Base-by-base conservation (phyloP, 2,797 vertebrate genomes). In the Sorex maritimensis region DNA sequence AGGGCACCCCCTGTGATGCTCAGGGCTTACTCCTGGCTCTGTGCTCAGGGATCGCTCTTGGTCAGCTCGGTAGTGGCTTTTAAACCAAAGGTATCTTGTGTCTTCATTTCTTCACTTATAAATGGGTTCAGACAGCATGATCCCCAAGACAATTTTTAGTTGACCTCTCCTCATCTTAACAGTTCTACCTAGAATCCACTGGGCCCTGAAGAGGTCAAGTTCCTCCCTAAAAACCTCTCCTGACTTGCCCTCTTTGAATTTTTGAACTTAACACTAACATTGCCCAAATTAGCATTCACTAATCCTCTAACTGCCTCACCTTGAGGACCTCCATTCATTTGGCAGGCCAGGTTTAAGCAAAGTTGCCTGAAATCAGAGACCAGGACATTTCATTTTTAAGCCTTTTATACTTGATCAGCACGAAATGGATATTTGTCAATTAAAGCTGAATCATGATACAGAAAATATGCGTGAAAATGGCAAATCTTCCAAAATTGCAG, bases 271-370 rank as follows among this genome's bases (percentile, higher is more conserved):
- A 93, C 79, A 69, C 41, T 6, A 85, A 81, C 26, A 85, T 44
- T 38, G 78, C 49, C 55, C 28, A 94, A 94, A 82, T 85, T 81
- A 90, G 80, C 73, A 75, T 78, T 91, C 93, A 80, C 8, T 92
- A 92, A 92, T 90, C 85, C 65, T 82, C 78, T 92, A 90, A 65
- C 84, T 79, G n/a, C 6, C 92, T 86, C 95, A 65, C 46, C 94
- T 95, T 71, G 74, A 84, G 10, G 87, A 28, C 67, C 81, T 23
- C 88, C 30, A 15, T 80, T 92, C 63, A 77, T 55, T 93, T 21
- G 23, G 24, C 65, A 11, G 3, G 65, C 49, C 68, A 93, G 49
- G 79, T 71, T 93, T 68, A 95, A 65, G 86, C 23, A 85, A 92
- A 93, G 81, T 65, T 88, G 23, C 85, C 88, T 92, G 88, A 78